A percentile compares a stretch with the other conserved stretches of the same genome.
phyloP scores from a whole-genome alignment of 2,888 invertebrate genomes.

The Marronus borbonicus region DNA sequence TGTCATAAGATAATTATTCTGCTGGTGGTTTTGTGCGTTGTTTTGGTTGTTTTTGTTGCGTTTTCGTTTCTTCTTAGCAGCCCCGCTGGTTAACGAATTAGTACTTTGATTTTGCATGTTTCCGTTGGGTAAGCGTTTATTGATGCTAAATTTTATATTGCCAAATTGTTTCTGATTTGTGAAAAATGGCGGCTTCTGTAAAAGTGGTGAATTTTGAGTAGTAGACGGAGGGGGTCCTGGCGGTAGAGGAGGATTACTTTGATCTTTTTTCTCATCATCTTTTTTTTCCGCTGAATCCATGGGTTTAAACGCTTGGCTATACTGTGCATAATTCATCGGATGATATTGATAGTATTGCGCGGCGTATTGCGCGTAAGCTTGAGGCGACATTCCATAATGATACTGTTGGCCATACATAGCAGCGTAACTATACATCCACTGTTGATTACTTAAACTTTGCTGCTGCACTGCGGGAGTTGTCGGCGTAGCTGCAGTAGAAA shows the following conservation, averaged over 20 bases:
- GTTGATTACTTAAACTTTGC: slow-evolving; percentile 51
- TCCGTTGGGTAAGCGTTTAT: slow-evolving; percentile 64
- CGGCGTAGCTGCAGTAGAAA: slow-evolving; percentile 44
- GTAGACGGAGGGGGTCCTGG: slow-evolving; percentile 73
- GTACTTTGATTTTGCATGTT: slow-evolving; percentile 68
- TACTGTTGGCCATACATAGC: slow-evolving; percentile 56
- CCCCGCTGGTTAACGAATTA: slow-evolving; percentile 71
- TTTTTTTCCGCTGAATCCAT: slow-evolving; percentile 59
- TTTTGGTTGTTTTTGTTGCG: slow-evolving; percentile 76
- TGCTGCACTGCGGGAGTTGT: slow-evolving; percentile 45
- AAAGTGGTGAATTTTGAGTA: slow-evolving; percentile 62
- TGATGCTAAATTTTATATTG: slow-evolving; percentile 74
- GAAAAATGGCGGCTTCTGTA: slow-evolving; percentile 67
- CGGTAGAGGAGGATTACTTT: slow-evolving; percentile 73
- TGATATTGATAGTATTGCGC: slow-evolving; percentile 72
- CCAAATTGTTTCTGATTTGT: slow-evolving; percentile 69
- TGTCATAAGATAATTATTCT: slow-evolving; percentile 60
- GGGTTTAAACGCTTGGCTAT: slow-evolving; percentile 67
- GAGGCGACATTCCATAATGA: slow-evolving; percentile 56
- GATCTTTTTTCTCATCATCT: slow-evolving; percentile 60
- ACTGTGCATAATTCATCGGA: slow-evolving; percentile 60
- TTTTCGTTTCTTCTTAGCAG: slow-evolving; percentile 84
- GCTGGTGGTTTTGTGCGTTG: slow-evolving; percentile 65
- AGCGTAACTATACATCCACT: slow-evolving; percentile 58
- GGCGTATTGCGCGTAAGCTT: slow-evolving; percentile 70